These are phyloP conservation scores for Amphipyra berbera DNA, from an alignment of 2,888 invertebrate species.

Conservation along the genomic window DNA sequence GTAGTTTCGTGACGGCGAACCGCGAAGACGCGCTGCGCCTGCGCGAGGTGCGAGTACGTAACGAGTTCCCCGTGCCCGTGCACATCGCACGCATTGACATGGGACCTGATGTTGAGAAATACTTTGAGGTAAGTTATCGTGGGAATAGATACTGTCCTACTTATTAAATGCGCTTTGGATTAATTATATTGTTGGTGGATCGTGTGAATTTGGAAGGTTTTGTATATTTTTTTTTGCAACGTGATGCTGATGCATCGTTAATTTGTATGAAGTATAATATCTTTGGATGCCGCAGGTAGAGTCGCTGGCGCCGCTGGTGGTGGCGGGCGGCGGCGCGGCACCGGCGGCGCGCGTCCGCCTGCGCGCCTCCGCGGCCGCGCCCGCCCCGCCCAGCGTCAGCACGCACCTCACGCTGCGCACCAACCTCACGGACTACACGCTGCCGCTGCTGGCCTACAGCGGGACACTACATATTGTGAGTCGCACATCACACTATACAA, in stretches of 20 bases:
- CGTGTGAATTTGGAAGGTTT: no score
- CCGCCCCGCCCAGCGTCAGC: conserved; percentile 38
- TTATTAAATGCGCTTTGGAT: no score
- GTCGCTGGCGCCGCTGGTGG: conserved; percentile 57
- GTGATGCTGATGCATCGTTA: no score
- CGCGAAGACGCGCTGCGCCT: conserved; percentile 54
- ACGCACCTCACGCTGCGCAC: conserved; percentile 78
- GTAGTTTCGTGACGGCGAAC: conserved; percentile 72
- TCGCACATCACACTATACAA: conserved; percentile 18
- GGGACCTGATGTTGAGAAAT: conserved; percentile 59
- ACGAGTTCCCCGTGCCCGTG: conserved; percentile 73
- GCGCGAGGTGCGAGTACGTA: conserved; percentile 70
- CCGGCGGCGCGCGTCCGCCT: conserved; percentile 53
- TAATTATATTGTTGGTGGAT: no score
- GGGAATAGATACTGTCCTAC: no score
- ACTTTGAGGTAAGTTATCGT: conserved; percentile 70
- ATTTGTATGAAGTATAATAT: no score
- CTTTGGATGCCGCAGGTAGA: conserved; percentile 1
- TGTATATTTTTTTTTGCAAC: no score
- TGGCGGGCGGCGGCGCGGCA: conserved; percentile 49
- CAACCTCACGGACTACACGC: conserved; percentile 82
- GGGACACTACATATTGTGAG: conserved; percentile 79
- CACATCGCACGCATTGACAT: conserved; percentile 63
- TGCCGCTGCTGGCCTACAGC: conserved; percentile 84
- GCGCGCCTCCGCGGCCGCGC: conserved; percentile 18